Conservation (phyloP, 2,113 vertebrate species). For the Hemiprocne comata region DNA sequence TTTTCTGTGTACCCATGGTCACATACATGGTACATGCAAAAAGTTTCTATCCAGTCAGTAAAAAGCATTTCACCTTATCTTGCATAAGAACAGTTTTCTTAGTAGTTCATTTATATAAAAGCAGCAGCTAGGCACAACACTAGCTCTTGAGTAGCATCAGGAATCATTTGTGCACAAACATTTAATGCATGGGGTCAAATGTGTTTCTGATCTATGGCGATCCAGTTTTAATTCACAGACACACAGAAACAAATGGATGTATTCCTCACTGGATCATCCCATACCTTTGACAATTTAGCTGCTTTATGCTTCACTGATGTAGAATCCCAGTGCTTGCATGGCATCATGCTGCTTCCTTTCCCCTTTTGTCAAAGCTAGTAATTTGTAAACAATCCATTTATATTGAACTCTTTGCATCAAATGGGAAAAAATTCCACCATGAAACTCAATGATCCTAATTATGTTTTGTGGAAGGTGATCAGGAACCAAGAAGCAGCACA, state of each 20-base stretch:
- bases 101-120: neutral
- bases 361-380: neutral
- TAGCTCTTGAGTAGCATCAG: neutral
- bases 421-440: neutral
- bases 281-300: fast-evolving
- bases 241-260: neutral
- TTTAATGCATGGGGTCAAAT: neutral
- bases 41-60: fast-evolving
- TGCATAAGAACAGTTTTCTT: neutral
- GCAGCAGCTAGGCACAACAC: neutral
- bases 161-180: neutral
- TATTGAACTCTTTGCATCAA: neutral
- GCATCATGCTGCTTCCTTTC: neutral
- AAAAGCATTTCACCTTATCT: neutral
- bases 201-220: neutral
- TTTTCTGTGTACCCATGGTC: neutral
- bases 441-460: neutral
- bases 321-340: neutral
- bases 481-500: neutral
- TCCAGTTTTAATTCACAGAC: neutral
- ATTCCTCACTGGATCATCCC: neutral
- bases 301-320: neutral
- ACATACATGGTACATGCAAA: neutral
- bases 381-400: neutral
- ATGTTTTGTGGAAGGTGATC: neutral